A percentile compares a stretch with the other conserved stretches of the same genome.
Evolutionary conservation across 2,113 vertebrate species (phyloP).

Genomic region (Scartelaos histophorus): DNA sequence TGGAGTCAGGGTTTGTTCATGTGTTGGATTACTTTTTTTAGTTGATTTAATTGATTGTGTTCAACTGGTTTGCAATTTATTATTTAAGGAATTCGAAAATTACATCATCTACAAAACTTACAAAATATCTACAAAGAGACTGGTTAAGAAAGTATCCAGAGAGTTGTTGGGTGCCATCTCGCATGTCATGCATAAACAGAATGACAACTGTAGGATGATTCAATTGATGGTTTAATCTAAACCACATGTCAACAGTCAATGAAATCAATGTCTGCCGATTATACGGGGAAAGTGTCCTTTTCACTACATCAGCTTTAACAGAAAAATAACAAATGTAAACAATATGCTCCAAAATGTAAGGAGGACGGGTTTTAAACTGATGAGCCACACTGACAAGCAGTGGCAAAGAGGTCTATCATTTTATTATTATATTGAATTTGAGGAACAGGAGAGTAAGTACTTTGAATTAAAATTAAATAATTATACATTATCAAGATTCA

Average conservation of each 20-base stretch:
- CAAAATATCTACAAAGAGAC: neutral
- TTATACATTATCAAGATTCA: too few relatives aligned
- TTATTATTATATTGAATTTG: neutral
- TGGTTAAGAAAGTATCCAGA: neutral
- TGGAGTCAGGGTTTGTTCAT: conserved; percentile 44
- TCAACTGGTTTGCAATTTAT: neutral
- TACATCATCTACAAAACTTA: neutral
- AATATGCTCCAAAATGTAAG: too few relatives aligned
- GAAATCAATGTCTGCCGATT: neutral
- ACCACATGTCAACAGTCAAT: neutral
- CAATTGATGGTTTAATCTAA: neutral
- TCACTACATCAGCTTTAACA: neutral
- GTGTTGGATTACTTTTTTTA: conserved; percentile 14
- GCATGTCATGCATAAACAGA: neutral
- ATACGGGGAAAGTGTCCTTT: neutral
- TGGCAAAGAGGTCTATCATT: too few relatives aligned
- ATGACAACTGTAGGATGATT: neutral
- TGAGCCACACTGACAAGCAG: neutral
- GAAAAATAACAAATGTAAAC: neutral
- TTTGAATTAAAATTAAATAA: too few relatives aligned
- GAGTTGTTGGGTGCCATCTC: neutral
- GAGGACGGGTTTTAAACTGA: too few relatives aligned
- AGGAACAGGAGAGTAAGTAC: neutral
- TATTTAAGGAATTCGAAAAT: neutral
- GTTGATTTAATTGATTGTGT: neutral